A percentile compares a stretch with the other conserved stretches of the same genome.
Evolutionary conservation across 2,797 vertebrate species (phyloP).

Genomic region (Siniperca obscura): DNA sequence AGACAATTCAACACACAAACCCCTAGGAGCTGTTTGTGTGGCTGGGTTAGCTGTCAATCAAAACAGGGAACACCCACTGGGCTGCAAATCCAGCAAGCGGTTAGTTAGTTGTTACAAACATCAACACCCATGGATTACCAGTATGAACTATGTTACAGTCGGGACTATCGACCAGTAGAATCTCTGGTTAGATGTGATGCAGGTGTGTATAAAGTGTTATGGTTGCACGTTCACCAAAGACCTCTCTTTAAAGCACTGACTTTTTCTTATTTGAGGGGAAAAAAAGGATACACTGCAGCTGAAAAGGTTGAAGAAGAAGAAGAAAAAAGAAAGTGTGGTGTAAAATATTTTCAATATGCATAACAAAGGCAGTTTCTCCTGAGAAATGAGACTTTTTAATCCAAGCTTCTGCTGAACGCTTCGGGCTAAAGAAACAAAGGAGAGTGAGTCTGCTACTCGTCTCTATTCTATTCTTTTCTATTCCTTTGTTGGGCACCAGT

Average conservation of each 20-base stretch:
- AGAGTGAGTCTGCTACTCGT: neutral
- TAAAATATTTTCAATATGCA: conserved; percentile 3
- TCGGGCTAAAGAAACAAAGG: neutral
- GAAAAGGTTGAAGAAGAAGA: neutral
- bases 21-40: conserved; percentile 78
- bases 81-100: conserved; percentile 80
- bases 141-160: conserved; percentile 12
- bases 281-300: neutral
- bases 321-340: neutral
- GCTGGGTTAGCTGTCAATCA: conserved; percentile 78
- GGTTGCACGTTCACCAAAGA: conserved; percentile 70
- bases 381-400: neutral
- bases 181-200: conserved; percentile 63
- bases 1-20: conserved; percentile 76
- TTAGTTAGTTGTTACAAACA: conserved; percentile 74
- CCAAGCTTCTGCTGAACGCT: neutral
- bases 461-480: conserved; percentile 13
- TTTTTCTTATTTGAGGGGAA: neutral
- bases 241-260: conserved; percentile 49
- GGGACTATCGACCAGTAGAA: neutral
- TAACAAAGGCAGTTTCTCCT: neutral
- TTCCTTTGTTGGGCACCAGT: conserved; percentile 7
- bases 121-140: conserved; percentile 19
- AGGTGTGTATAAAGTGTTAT: conserved; percentile 38
- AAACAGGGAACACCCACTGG: conserved; percentile 73